Conservation (phyloP, 2,888 invertebrate species). For the Ephialtes manifestator region DNA sequence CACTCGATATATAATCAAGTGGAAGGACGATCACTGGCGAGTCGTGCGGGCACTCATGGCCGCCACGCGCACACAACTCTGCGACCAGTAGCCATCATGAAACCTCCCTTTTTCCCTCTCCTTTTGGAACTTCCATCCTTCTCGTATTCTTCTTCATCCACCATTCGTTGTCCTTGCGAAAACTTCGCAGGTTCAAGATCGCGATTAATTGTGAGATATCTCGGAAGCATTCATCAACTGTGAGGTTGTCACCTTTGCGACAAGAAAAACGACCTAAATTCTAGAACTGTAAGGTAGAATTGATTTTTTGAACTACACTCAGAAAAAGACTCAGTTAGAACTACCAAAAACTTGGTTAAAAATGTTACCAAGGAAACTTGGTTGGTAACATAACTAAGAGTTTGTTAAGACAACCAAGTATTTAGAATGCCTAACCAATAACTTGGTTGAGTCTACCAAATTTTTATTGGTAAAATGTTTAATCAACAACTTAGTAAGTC, state of each 20-base stretch:
- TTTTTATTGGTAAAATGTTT: no score
- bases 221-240: background rate
- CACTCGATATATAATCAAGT: slow-evolving; percentile 17
- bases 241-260: background rate
- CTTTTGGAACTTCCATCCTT: background rate
- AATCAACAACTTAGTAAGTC: no score
- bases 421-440: no score
- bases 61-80: slow-evolving; percentile 62
- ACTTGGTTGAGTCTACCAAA: no score
- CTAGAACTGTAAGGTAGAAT: background rate
- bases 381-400: no score
- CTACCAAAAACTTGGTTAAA: no score
- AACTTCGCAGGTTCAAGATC: background rate
- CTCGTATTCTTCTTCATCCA: background rate
- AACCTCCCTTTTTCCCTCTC: slow-evolving; percentile 64
- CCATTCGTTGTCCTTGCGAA: slow-evolving; percentile 14
- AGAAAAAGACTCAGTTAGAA: no score
- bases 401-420: no score
- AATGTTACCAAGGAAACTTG: no score
- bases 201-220: background rate
- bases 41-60: slow-evolving; percentile 61
- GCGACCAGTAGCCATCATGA: slow-evolving; percentile 64
- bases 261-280: background rate
- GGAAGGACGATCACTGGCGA: slow-evolving; percentile 58
- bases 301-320: background rate